Conservation (phyloP, 2,797 vertebrate species). For the Schizopygopsis pylzovi region DNA sequence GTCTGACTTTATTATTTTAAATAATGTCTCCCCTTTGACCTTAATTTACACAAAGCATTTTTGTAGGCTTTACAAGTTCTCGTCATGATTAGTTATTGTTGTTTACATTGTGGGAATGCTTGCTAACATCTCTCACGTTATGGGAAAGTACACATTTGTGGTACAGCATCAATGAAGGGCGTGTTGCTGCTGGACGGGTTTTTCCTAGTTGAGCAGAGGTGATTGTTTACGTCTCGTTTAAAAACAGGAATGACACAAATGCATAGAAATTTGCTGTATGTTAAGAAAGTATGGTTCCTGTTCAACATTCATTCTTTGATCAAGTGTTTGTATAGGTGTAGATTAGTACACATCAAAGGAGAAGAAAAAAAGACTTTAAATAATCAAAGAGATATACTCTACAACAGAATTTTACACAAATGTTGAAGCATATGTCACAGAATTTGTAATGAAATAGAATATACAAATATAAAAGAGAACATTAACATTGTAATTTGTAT, state of each 20-base stretch:
- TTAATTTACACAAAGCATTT: not conserved
- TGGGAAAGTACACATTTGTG: not conserved
- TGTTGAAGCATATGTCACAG: not conserved
- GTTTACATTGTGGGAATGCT: slow-evolving; percentile 4
- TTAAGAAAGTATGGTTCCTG: not conserved
- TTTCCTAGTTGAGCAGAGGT: not conserved
- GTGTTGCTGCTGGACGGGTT: not conserved
- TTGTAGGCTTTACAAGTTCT: not conserved
- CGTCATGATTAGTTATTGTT: not conserved
- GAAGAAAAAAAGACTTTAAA: not conserved
- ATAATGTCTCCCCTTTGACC: not conserved
- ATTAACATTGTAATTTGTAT: slow-evolving; percentile 6
- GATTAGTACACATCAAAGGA: not conserved
- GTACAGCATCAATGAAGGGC: not conserved
- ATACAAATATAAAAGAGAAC: slow-evolving; percentile 6
- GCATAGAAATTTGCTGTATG: not conserved
- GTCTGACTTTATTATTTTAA: not conserved
- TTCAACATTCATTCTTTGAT: not conserved
- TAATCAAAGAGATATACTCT: not conserved
- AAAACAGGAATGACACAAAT: not conserved
- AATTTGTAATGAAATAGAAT: slow-evolving; percentile 5
- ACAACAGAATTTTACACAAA: slow-evolving; percentile 5
- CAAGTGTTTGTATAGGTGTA: not conserved
- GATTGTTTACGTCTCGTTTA: not conserved
- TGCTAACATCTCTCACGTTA: not conserved